Base-by-base conservation (phyloP, 35 echinoderm and acorn worm species). In the Lytechinus pictus region DNA sequence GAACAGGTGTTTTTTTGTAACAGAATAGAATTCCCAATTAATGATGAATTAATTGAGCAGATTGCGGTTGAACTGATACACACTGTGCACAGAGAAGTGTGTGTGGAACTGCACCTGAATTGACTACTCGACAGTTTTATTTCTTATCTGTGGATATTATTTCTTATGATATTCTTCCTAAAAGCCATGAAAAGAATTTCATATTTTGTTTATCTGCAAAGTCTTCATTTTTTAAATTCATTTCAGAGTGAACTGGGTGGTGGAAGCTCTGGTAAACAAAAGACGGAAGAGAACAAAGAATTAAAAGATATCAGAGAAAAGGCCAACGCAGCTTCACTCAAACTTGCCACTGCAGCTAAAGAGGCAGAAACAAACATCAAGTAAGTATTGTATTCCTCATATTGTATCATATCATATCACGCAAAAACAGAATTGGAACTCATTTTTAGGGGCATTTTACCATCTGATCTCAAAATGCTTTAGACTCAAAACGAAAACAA, bases 361-460 rank as follows among this genome's bases (percentile, higher is more conserved):
- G 98, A 97, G 93, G 98, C 98, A 9, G 98, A 99, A 92, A 55
- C 95, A 61, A 96, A 97, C 54, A 95, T 99, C 54, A 99, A 98
- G 98, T 99, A 95, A 94, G 98, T 96, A 24, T 9, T 12, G 98
- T 96, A 24, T 9, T 12, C 27, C 52, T 96, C 29, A 44, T 24
- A n/a, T 8, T 79, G 19, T 79, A 24, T 79, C 66, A 13, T 71
- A 44, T 5, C 51, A 9, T 55, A 9, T 44, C 16, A 1, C 33
- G 33, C 33, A 44, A 44, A 44, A 44, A 44, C 33, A 44, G 33
- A 79, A 79, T 24, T 79, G 19, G 19, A 79, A 79, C n/a, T 79
- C 66, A 79, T 24, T 79, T 79, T 7, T 79, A 16, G 3, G n/a
- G 19, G 66, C 19, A 79, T 79, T 79, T n/a, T 5, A 2, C 61